Conservation (phyloP, 1,140 invertebrate species). For the Heliothis virescens region DNA sequence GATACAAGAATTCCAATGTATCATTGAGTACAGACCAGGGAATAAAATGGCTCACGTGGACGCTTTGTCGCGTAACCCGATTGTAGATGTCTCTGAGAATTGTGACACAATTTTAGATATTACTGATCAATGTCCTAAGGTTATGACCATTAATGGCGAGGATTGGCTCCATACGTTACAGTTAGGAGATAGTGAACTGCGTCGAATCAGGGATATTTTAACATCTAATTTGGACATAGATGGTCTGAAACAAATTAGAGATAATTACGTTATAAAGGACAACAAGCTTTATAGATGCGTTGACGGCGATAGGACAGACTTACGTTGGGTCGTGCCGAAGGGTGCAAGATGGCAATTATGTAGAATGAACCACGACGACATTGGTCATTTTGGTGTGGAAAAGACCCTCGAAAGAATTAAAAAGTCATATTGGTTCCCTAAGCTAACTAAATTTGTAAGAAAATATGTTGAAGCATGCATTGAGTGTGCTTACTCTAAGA, state of each 20-base stretch:
- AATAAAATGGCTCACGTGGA: constrained; percentile 20
- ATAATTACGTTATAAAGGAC: neutral
- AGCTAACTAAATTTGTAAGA: constrained; percentile 48
- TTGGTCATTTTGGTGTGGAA: constrained; percentile 53
- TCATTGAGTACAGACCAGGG: neutral
- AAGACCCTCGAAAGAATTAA: constrained; percentile 54
- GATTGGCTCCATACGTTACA: constrained; percentile 50
- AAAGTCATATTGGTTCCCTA: constrained; percentile 54
- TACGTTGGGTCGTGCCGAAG: constrained; percentile 53
- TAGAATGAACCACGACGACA: constrained; percentile 53
- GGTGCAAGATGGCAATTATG: constrained; percentile 51
- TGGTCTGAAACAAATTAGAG: neutral
- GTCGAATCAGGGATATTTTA: neutral
- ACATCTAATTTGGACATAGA: neutral
- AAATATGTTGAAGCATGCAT: constrained; percentile 44
- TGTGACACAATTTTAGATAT: neutral
- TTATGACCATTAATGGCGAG: neutral
- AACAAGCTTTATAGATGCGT: neutral
- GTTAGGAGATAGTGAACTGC: constrained; percentile 11
- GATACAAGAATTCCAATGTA: constrained; percentile 61
- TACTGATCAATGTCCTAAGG: neutral
- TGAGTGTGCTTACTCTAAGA: constrained; percentile 21
- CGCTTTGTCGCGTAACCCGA: constrained; percentile 1
- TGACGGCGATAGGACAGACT: neutral
- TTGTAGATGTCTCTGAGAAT: no score